Evolutionary conservation across 2,797 vertebrate genomes (phyloP), one percentile per base, ranked within the genome.

Genomic region (Enteromius unitaeniatus): DNA sequence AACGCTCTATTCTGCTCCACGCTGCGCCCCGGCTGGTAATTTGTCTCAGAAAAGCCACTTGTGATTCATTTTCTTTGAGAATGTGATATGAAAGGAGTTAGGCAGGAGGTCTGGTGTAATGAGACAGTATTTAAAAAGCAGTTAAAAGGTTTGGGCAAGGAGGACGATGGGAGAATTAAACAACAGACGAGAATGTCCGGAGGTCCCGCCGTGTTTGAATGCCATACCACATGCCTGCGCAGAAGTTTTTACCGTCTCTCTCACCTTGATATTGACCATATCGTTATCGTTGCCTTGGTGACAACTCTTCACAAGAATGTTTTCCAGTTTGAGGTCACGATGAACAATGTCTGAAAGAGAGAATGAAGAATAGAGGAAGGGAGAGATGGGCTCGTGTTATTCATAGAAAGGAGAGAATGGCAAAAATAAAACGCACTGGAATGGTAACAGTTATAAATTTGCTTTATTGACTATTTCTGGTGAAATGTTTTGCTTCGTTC

Each of bases 321-420:
- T 98, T 91, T 97, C 97, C 90, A 97, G 92, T 93, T 99, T 98
- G 88, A 98, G 93, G 93, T 97, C 96, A 83, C 96, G 92, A 79
- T 94, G 95, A 84, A 96, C 93, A 88, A 96, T 97, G 92, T 95
- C 97, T 98, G 93, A 88, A 92, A 51, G 80, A 81, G 49, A 79
- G 9, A 86, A 34, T 47, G 10, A 47, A 65, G 10, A 31, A 51
- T 9, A 74, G 37, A 47, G 60, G 31, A 40, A 69, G 81, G 9
- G 62, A 79, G 15, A 55, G 51, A 77, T 69, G 73, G 49, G 19
- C 34, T 40, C 9, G n/a, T 65, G 65, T 65, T 69, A 69, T 31
- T 45, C 55, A 74, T 51, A 58, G 17, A 55, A 14, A 49, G n/a
- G 21, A 75, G 31, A 23, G 19, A 2, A 31, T 81, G 13, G 13